These are phyloP conservation scores for Volucella zonaria DNA, from an alignment of 2,888 invertebrate genomes.

Conservation along the genomic window DNA sequence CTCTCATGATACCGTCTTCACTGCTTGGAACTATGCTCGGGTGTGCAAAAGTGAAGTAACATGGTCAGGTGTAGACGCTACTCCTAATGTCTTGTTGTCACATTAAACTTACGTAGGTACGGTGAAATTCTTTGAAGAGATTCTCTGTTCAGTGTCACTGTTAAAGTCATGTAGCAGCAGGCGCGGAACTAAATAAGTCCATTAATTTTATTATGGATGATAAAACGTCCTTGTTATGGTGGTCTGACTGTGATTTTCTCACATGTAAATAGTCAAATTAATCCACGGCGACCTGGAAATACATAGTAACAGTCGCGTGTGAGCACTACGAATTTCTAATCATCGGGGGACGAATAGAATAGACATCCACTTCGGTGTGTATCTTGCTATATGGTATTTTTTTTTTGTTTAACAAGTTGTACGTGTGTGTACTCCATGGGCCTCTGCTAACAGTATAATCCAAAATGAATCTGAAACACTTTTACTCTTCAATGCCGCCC, in stretches of 20 bases:
- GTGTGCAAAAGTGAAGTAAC: constrained; percentile 24
- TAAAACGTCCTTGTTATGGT: constrained; percentile 78
- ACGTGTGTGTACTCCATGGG: constrained; percentile 78
- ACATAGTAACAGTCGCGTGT: constrained; percentile 23
- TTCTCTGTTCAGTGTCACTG: constrained; percentile 74
- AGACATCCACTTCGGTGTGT: constrained; percentile 69
- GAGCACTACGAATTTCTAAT: constrained; percentile 60
- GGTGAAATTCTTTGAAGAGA: constrained; percentile 58
- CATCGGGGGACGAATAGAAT: constrained; percentile 71
- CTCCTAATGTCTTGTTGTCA: constrained; percentile 46
- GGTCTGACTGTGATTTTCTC: constrained; percentile 62
- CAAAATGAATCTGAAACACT: constrained; percentile 76
- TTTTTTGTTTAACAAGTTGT: constrained; percentile 80
- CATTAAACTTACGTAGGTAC: constrained; percentile 18
- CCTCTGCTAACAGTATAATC: constrained; percentile 59
- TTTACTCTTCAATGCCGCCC: constrained; percentile 62
- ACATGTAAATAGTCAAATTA: constrained; percentile 71
- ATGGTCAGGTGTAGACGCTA: constrained; percentile 58
- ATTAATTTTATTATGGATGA: constrained; percentile 81
- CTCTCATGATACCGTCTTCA: constrained; percentile 45
- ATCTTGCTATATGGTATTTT: constrained; percentile 75
- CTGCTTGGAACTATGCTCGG: constrained; percentile 22
- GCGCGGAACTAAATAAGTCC: constrained; percentile 79
- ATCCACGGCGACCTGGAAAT: constrained; percentile 49
- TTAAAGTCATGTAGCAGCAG: constrained; percentile 75